Evolutionary conservation across 2,797 vertebrate species (phyloP).

Genomic region (Chaenodraco wilsoni): DNA sequence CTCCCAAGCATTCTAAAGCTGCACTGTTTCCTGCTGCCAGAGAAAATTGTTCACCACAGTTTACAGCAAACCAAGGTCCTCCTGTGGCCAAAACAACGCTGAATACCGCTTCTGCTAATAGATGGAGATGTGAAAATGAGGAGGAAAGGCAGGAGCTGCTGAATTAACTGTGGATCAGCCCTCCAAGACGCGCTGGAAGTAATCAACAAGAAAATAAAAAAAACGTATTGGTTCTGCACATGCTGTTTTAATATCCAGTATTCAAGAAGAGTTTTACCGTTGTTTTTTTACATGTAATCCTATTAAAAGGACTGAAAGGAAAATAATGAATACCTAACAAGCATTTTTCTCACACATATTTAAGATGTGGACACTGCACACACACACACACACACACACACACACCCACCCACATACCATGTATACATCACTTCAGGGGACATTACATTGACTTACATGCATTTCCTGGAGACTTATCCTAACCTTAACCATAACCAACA

Average conservation of each 20-base stretch:
- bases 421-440: too few relatives aligned
- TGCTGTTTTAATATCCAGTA: background rate
- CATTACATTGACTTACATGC: too few relatives aligned
- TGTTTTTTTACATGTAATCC: background rate
- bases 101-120: constrained; percentile 27
- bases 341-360: background rate
- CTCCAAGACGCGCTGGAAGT: background rate
- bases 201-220: constrained; percentile 18
- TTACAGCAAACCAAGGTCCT: constrained; percentile 23
- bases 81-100: constrained; percentile 14
- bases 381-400: too few relatives aligned
- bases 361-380: background rate
- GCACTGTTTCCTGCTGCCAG: constrained; percentile 19
- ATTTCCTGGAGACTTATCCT: too few relatives aligned
- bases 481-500: too few relatives aligned
- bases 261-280: background rate
- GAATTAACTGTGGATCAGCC: constrained; percentile 16
- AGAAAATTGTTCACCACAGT: constrained; percentile 24
- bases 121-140: constrained; percentile 30
- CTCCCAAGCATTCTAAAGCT: constrained; percentile 36
- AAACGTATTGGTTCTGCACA: constrained; percentile 7
- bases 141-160: constrained; percentile 16
- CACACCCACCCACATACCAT: too few relatives aligned
- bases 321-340: constrained; percentile 4
- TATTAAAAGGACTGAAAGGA: background rate